These are phyloP conservation scores for Rhizomys pruinosus DNA, from an alignment of 2,113 vertebrate species.

Conservation along the genomic window DNA sequence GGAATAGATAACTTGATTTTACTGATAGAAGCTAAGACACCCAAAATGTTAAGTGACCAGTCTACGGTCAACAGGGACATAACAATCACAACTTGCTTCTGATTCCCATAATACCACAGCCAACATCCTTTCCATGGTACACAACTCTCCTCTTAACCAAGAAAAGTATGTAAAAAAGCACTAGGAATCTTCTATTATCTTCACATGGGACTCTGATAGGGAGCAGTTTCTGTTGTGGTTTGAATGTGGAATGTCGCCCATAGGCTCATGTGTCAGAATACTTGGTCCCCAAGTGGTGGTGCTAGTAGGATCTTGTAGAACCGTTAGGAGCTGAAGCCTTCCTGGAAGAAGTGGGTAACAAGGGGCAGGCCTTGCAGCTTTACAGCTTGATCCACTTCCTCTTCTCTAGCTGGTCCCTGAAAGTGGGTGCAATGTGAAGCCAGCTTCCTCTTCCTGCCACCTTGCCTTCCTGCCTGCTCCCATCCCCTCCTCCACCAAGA, in stretches of 20 bases:
- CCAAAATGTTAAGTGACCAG: neutral
- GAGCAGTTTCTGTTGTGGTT: neutral
- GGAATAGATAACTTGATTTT: neutral
- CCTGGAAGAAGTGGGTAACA: neutral
- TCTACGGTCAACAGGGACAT: neutral
- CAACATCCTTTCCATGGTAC: neutral
- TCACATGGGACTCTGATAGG: neutral
- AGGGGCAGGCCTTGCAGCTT: neutral
- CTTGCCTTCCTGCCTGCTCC: neutral
- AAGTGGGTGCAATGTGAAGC: neutral
- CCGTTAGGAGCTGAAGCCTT: neutral
- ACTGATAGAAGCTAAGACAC: neutral
- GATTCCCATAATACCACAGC: conserved; percentile 8
- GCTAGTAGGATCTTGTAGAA: too few species aligned
- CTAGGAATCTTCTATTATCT: neutral
- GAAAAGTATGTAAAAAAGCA: neutral
- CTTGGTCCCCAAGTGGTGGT: neutral
- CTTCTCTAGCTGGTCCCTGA: neutral
- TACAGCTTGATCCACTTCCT: neutral
- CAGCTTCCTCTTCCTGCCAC: neutral
- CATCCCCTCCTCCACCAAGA: too few species aligned
- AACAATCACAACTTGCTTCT: conserved; percentile 12
- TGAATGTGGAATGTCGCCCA: neutral
- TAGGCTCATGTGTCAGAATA: too few species aligned
- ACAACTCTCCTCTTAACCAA: neutral